Evolutionary conservation across 2,113 vertebrate species (phyloP), one percentile per base, ranked within the genome.

Genomic region (Centropus unirufus): DNA sequence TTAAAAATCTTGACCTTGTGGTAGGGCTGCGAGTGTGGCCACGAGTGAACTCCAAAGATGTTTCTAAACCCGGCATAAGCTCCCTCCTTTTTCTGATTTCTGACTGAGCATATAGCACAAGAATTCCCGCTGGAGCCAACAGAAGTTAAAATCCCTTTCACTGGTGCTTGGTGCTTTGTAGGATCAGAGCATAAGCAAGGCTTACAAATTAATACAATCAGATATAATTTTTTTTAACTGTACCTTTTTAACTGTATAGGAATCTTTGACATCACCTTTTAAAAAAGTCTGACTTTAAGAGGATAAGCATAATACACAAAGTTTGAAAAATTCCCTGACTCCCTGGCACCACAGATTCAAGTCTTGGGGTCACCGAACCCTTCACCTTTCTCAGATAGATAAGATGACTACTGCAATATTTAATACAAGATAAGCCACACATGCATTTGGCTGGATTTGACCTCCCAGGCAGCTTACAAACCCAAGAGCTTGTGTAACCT

Each of bases 361-460:
- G 90, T 84, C 92, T 49, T 0, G 0, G 58, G 95, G 76, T 97
- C 93, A 95, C 36, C 22, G 88, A 96, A 94, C 93, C 66, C 58
- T 95, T 96, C 83, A 96, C 95, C 86, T 94, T 90, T 90, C 76
- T 93, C 85, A 92, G 80, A 90, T 68, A 94, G 90, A 96, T 96
- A 96, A 97, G 90, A 93, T 92, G 90, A 94, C 93, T 96, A 77
- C 85, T 88, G 86, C 90, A 96, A 93, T 93, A 97, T 95, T 94
- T 96, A 96, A 96, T 82, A 88, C 62, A 88, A 97, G 94, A 92
- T 96, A 96, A 94, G 86, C 85, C 73, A 90, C 90, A 96, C 62
- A 93, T 90, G 90, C 58, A 89, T 97, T 95, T 97, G 95, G 93
- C 96, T 95, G 83, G 64, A 67, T 96, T 96, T 97, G 93, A 95